Evolutionary conservation across 1,140 invertebrate genomes (phyloP).

Genomic region (Orussus abietinus): DNA sequence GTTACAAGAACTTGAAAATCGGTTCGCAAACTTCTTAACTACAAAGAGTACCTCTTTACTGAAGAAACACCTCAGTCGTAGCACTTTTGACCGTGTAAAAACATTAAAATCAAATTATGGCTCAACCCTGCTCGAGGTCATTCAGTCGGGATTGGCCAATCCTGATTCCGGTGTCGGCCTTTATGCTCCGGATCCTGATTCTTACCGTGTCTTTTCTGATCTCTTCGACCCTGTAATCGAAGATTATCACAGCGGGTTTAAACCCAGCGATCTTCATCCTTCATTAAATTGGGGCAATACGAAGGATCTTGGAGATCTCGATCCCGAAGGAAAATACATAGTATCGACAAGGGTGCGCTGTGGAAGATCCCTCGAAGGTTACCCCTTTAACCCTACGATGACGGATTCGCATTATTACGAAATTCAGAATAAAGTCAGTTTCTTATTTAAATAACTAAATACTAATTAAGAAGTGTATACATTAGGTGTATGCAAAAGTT

Average conservation of each 20-base stretch:
- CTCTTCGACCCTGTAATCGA: constrained; percentile 77
- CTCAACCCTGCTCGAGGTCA: constrained; percentile 63
- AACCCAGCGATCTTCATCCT: constrained; percentile 62
- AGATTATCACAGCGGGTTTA: constrained; percentile 69
- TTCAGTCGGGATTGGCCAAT: constrained; percentile 66
- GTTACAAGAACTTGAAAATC: constrained; percentile 10
- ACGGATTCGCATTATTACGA: constrained; percentile 64
- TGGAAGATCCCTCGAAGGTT: constrained; percentile 65
- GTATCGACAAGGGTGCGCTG: constrained; percentile 73
- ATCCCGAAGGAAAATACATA: constrained; percentile 67
- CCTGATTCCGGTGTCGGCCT: constrained; percentile 62
- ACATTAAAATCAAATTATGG: constrained; percentile 57
- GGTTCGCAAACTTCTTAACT: constrained; percentile 23
- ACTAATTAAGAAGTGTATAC: too few species aligned
- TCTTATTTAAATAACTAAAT: too few species aligned
- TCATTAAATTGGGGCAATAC: constrained; percentile 66
- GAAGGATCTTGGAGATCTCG: constrained; percentile 65
- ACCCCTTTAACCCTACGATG: constrained; percentile 74
- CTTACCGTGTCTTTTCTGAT: constrained; percentile 64
- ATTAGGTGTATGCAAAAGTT: too few species aligned
- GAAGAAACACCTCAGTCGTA: constrained; percentile 68
- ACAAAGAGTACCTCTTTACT: constrained; percentile 58
- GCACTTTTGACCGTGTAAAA: constrained; percentile 64
- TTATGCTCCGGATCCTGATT: constrained; percentile 71
- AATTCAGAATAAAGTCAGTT: constrained; percentile 57